These are phyloP conservation scores for Chanos chanos DNA, from an alignment of 2,797 vertebrate species.

Conservation along the genomic window DNA sequence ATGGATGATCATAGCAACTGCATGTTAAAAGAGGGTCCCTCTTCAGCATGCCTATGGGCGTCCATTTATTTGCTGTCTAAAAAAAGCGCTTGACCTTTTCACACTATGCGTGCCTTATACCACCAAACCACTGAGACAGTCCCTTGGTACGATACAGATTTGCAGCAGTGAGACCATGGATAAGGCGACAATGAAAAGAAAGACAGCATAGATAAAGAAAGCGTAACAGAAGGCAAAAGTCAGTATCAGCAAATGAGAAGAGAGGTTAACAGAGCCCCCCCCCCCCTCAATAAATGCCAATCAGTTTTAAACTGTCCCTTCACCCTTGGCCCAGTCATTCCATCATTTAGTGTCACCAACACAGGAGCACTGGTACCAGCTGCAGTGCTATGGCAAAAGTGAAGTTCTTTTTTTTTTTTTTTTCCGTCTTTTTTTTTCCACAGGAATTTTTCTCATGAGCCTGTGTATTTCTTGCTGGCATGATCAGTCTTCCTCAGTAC, in stretches of 20 bases:
- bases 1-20: neutral
- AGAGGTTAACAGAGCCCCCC: no score
- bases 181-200: conserved; percentile 20
- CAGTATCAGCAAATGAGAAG: neutral
- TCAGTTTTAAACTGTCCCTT: no score
- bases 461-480: conserved; percentile 57
- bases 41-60: no score
- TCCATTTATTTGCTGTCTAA: no score
- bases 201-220: neutral
- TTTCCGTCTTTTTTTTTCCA: neutral
- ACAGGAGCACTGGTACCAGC: conserved; percentile 7
- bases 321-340: no score
- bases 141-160: no score
- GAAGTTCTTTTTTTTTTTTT: no score
- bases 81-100: no score
- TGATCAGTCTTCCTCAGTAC: conserved; percentile 86
- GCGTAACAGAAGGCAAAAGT: conserved; percentile 4
- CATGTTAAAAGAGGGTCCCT: neutral
- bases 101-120: no score
- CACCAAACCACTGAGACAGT: no score
- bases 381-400: conserved; percentile 12
- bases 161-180: conserved; percentile 3
- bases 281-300: neutral
- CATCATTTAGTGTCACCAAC: no score
- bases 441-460: conserved; percentile 54